Evolutionary conservation across 2,888 invertebrate species (phyloP), one percentile per base, ranked within the genome.

Genomic region (Neoitamus cyanurus): DNA sequence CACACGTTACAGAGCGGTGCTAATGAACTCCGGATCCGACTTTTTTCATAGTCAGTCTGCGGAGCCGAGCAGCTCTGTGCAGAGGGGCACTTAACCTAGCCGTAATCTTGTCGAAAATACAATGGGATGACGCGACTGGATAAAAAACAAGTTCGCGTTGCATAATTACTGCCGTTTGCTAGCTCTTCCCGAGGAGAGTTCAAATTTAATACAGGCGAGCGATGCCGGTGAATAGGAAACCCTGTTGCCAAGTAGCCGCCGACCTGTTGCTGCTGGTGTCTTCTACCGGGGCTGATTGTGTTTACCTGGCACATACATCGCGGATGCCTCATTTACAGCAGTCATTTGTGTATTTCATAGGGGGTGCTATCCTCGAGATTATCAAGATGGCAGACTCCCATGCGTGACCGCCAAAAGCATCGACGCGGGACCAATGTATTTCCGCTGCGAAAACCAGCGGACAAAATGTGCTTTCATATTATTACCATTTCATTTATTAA

Each of bases 401-500:
- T 87, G 87, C 84, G 85, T 86, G 84, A 87, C 86, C 78, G 85
- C 77, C 75, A 69, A 85, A 86, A 87, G 87, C 90, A 90, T 88
- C 90, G 90, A 89, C 90, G 90, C 90, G 90, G 90, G 89, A 88
- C 90, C 89, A 89, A 90, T 90, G 89, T 89, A 88, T 90, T 91
- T 90, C 91, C 90, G 89, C 89, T 88, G 87, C 87, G 42, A 46
- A 46, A 80, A 11, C 48, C 77, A 84, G 28, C 75, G 42, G 69
- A 25, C 30, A 70, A 58, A 72, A 48, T 46, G 36, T 70, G 70
- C 46, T 83, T 70, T 72, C 78, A 58, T 78, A 58, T 70, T 78
- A 78, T 78, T 48, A 75, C 48, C 78, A 78, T 78, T 78, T 78
- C 58, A 78, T 78, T 58, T 58, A 78, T 46, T 78, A 58, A 48